Evolutionary conservation across 2,888 invertebrate genomes (phyloP), one percentile per base, ranked within the genome.

Genomic region (Cerceris rybyensis): DNA sequence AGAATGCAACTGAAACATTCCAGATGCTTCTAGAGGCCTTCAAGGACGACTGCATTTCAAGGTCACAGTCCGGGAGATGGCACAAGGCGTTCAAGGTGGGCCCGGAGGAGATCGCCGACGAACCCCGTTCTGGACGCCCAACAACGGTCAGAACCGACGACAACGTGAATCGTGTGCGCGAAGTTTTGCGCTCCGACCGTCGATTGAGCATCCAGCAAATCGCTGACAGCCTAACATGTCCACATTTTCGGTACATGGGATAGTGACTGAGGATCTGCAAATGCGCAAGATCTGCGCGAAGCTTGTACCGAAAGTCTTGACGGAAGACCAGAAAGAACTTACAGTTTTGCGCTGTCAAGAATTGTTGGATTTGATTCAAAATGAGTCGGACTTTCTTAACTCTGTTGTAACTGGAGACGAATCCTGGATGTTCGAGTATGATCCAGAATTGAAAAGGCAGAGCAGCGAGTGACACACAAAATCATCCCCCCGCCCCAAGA

Each of bases 251-350:
- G 74, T 77, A 9, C 63, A 70, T 64, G 14, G 50, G 39, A 68
- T 82, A 61, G 39, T 83, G 50, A 75, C 73, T 2, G 78, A 83
- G 14, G 64, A 82, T 70, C 69, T 85, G 71, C 57, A 63, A n/a
- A 81, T 81, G 84, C 64, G 73, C 14, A 86, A 83, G 75, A 73
- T 85, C 17, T 84, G 83, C 49, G 80, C 78, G 17, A 87, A 85
- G 74, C 42, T 86, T 42, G 85, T 86, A 9, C 83, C 86, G 42
- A 79, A 79, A 57, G 55, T 79, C 28, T 68, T 85, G 68, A 78
- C 82, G 2, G 75, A 79, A 17, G 83, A 82, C 6, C 80, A 86
- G 59, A 84, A 84, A 39, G 55, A 67, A 16, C 39, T 11, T 28
- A 52, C 78, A 50, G 58, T 69, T 54, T 14, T 49, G n/a, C 43